Conservation (phyloP, 2,888 invertebrate genomes). For the Andrena camellia region DNA sequence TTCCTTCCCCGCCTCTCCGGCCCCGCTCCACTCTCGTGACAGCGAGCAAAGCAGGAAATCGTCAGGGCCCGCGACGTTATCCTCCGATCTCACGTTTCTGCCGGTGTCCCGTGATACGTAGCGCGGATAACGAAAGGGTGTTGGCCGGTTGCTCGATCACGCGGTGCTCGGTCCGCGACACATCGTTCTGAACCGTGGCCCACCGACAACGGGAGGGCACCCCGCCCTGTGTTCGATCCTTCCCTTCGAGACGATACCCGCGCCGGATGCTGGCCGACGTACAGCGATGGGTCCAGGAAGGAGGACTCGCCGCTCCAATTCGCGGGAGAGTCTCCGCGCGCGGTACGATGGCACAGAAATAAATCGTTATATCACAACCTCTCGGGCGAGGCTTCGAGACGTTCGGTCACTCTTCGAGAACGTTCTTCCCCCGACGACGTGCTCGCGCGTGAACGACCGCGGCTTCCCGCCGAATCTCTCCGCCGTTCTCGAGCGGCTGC, state of each 20-base stretch:
- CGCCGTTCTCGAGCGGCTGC: neutral
- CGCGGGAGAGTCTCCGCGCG: slow-evolving; percentile 44
- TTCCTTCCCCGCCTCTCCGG: neutral
- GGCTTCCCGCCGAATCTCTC: neutral
- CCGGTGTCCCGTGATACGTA: slow-evolving; percentile 25
- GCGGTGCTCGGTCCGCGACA: neutral
- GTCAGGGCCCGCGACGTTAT: slow-evolving; percentile 9
- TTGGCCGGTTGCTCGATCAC: neutral
- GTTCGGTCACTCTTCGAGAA: slow-evolving; percentile 45
- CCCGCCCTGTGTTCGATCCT: neutral
- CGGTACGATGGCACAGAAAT: slow-evolving; percentile 69
- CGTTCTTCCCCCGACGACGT: slow-evolving; percentile 27
- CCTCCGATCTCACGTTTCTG: slow-evolving; percentile 27
- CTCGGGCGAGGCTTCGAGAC: slow-evolving; percentile 65
- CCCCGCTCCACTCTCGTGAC: neutral
- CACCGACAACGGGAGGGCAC: neutral
- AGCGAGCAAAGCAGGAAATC: slow-evolving; percentile 2
- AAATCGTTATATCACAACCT: slow-evolving; percentile 74
- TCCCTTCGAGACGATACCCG: neutral
- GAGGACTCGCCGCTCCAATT: slow-evolving; percentile 31
- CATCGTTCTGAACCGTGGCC: slow-evolving; percentile 2
- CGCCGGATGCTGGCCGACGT: neutral
- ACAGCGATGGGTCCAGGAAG: slow-evolving; percentile 41
- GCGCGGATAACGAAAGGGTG: neutral
- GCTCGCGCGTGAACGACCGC: neutral